These are phyloP conservation scores for Argya squamiceps DNA, from an alignment of 2,797 vertebrate genomes.

Conservation along the genomic window DNA sequence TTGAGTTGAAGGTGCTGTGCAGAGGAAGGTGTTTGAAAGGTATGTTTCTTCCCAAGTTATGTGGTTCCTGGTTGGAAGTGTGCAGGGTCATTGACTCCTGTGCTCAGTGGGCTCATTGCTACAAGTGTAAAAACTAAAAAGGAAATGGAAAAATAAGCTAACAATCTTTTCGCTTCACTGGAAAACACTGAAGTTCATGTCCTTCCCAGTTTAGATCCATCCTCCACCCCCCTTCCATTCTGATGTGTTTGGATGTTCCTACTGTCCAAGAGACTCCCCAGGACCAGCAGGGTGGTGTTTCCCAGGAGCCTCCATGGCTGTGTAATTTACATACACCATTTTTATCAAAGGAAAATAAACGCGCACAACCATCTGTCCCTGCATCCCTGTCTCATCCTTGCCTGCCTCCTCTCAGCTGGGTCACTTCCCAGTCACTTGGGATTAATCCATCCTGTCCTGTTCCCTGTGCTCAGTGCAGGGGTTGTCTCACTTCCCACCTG, in stretches of 20 bases:
- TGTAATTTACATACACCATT: slow-evolving; percentile 50
- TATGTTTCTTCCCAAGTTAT: not conserved
- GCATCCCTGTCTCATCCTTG: slow-evolving; percentile 30
- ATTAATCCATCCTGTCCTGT: not conserved
- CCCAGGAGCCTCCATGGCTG: slow-evolving; percentile 22
- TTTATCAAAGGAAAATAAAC: slow-evolving; percentile 62
- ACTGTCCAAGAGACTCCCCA: not conserved
- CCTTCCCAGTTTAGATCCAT: not conserved
- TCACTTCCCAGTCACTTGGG: not conserved
- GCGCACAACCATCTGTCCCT: slow-evolving; percentile 57
- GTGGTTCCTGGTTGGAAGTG: not conserved
- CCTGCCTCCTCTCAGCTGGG: not conserved
- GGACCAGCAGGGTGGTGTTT: slow-evolving; percentile 25
- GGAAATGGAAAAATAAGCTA: not conserved
- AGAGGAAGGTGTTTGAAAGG: not conserved
- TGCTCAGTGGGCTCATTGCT: not conserved
- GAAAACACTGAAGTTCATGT: not conserved
- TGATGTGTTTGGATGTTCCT: not conserved
- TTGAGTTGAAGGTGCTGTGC: not conserved
- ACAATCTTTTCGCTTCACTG: not conserved
- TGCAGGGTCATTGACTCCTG: not conserved
- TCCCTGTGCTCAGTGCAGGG: not conserved
- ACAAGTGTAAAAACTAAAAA: not conserved
- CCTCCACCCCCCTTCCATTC: not conserved
- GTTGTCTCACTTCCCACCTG: not conserved